Evolutionary conservation across 2,113 vertebrate species (phyloP).

Genomic region (Erpornis zantholeuca): DNA sequence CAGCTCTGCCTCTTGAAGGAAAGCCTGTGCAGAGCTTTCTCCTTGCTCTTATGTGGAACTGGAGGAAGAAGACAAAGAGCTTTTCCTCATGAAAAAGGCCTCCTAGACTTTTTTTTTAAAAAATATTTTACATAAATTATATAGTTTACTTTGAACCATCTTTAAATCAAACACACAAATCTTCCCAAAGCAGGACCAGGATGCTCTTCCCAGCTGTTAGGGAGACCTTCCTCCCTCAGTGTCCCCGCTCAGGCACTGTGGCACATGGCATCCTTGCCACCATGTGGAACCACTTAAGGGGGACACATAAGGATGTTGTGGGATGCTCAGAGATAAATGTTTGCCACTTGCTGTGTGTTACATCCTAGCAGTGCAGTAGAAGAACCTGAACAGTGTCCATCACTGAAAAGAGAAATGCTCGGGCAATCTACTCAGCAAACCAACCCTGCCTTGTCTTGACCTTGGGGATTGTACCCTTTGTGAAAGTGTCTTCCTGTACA

Average conservation of each 20-base stretch:
- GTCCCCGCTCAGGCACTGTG: neutral
- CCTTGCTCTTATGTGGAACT: neutral
- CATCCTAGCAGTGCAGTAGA: neutral
- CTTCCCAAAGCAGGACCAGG: neutral
- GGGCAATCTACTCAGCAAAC: neutral
- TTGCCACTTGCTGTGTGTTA: neutral
- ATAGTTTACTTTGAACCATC: neutral
- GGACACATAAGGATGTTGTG: neutral
- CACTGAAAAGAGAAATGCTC: neutral
- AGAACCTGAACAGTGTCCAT: neutral
- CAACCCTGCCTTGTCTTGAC: neutral
- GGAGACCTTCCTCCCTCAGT: neutral
- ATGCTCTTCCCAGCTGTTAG: neutral
- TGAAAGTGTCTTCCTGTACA: neutral
- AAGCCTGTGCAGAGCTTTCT: neutral
- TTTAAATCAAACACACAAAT: neutral
- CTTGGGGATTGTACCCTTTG: neutral
- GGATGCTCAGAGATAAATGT: neutral
- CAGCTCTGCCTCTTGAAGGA: neutral
- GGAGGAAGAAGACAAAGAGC: neutral
- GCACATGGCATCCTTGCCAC: neutral
- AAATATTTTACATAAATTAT: neutral
- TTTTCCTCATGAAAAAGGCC: neutral
- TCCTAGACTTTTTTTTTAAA: neutral
- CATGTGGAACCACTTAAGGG: neutral